Conservation (phyloP, 35 echinoderm and acorn worm species). For the Strongylocentrotus purpuratus region DNA sequence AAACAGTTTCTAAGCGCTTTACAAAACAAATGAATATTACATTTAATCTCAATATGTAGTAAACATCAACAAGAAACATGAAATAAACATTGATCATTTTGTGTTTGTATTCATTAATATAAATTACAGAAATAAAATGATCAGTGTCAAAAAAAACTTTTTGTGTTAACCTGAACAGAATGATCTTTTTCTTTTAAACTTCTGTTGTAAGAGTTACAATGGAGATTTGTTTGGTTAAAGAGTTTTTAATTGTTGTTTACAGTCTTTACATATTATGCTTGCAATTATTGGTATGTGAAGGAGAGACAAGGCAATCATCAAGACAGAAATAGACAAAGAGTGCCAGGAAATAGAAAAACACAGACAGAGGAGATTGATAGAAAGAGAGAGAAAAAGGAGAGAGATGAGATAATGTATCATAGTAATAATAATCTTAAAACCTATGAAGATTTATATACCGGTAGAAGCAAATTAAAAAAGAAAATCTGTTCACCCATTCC, state of each 20-base stretch:
- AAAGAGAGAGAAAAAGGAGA: too few relatives aligned
- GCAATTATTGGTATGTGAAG: neutral
- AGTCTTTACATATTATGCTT: neutral
- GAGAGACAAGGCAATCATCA: neutral
- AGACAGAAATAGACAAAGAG: neutral
- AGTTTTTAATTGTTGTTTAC: neutral
- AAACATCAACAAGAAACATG: too few relatives aligned
- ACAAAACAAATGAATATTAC: too few relatives aligned
- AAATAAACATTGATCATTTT: too few relatives aligned
- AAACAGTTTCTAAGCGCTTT: too few relatives aligned
- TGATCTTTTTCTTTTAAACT: neutral
- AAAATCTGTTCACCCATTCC: too few relatives aligned
- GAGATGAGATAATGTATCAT: too few relatives aligned
- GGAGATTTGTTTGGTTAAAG: neutral
- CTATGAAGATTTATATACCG: too few relatives aligned
- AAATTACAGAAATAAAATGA: neutral
- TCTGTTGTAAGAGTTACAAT: neutral
- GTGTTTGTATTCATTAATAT: neutral
- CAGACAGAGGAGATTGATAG: too few relatives aligned
- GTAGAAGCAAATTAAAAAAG: too few relatives aligned
- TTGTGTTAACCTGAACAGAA: neutral
- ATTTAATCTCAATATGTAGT: too few relatives aligned
- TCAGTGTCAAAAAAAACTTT: neutral
- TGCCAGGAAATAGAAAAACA: neutral
- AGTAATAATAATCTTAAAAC: too few relatives aligned